A percentile compares a stretch with the other conserved stretches of the same genome.
These are phyloP conservation scores for Saturnia pavonia DNA, from an alignment of 2,888 invertebrate species.

Conservation along the genomic window DNA sequence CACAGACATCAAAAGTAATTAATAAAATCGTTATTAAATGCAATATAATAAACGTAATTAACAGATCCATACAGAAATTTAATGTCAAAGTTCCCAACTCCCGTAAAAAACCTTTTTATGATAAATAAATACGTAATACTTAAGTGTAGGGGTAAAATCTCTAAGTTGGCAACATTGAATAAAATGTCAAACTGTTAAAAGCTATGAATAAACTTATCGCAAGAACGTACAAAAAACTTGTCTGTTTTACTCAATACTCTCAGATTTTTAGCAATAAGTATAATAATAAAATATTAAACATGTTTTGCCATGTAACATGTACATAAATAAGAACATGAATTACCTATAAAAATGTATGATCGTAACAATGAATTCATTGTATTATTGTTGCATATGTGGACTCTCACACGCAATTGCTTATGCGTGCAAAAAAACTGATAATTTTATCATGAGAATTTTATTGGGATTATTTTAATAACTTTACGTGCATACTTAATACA, in stretches of 20 bases:
- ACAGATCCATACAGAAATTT: no score
- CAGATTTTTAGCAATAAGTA: not conserved
- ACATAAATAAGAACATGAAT: constrained; percentile 8
- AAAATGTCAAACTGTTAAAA: not conserved
- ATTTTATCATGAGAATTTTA: no score
- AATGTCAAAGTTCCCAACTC: no score
- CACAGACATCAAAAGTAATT: no score
- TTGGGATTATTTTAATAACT: not conserved
- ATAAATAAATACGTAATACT: no score
- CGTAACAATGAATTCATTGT: constrained; percentile 61
- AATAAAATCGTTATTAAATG: no score
- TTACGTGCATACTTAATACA: no score
- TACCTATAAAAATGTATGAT: constrained; percentile 15
- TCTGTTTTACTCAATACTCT: not conserved
- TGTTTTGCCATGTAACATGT: not conserved
- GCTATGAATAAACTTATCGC: not conserved
- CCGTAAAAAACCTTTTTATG: no score
- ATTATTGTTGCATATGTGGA: constrained; percentile 51
- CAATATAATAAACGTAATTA: no score
- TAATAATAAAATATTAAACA: not conserved
- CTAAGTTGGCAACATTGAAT: not conserved
- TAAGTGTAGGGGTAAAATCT: not conserved
- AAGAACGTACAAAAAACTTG: not conserved
- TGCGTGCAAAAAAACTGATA: constrained; percentile 34
- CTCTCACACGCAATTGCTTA: constrained; percentile 29